These are phyloP conservation scores for Teleiodes luculella DNA, from an alignment of 2,888 invertebrate species.

Conservation along the genomic window DNA sequence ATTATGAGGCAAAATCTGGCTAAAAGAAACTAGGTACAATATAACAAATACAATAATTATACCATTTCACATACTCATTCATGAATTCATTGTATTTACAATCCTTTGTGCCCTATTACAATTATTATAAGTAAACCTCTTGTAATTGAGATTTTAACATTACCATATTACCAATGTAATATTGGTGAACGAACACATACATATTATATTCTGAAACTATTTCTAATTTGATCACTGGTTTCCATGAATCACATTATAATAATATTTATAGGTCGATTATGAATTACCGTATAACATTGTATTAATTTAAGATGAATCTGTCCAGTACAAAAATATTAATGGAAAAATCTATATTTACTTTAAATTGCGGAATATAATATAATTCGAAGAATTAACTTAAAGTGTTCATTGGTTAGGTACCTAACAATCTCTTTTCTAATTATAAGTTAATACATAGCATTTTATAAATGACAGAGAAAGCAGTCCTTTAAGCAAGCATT, in stretches of 20 bases:
- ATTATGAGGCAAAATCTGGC: constrained; percentile 22
- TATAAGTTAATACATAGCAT: too few species aligned
- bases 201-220: not conserved
- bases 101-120: constrained; percentile 5
- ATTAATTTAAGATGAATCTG: constrained; percentile 15
- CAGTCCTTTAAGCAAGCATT: constrained; percentile 54
- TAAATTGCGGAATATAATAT: constrained; percentile 24
- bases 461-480: constrained; percentile 44
- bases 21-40: not conserved
- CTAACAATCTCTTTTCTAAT: too few species aligned
- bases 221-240: constrained; percentile 4
- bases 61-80: not conserved
- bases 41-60: too few species aligned
- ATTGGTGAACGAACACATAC: not conserved
- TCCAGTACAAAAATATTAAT: constrained; percentile 43
- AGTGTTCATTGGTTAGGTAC: too few species aligned
- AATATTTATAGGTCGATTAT: not conserved
- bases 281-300: constrained; percentile 3
- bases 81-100: not conserved
- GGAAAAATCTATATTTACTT: constrained; percentile 35
- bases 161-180: too few species aligned
- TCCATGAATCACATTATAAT: constrained; percentile 1
- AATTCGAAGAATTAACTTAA: not conserved
- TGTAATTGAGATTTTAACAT: not conserved
- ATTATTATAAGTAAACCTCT: not conserved